Evolutionary conservation across 2,113 vertebrate genomes (phyloP).

Genomic region (Sterrhoptilus dennistouni): DNA sequence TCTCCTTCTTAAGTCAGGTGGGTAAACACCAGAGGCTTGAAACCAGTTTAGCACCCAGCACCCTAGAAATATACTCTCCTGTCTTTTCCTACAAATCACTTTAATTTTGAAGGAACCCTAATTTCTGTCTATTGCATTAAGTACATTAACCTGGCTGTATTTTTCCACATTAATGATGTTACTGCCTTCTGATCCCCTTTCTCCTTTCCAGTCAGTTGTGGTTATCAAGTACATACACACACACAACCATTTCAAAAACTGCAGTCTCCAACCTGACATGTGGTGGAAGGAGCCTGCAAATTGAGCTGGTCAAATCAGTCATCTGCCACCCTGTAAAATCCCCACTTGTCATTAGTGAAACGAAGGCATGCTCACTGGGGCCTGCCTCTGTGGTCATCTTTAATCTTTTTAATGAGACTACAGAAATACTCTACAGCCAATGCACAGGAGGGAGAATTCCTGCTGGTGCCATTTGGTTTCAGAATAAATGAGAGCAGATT

Average conservation of each 20-base stretch:
- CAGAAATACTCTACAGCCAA: slow-evolving; percentile 50
- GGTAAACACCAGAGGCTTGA: slow-evolving; percentile 1
- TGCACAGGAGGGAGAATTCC: slow-evolving; percentile 13
- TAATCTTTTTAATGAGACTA: slow-evolving; percentile 73
- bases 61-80: not conserved
- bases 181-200: slow-evolving; percentile 8
- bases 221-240: slow-evolving; percentile 10
- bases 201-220: slow-evolving; percentile 36
- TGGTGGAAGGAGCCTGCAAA: slow-evolving; percentile 55
- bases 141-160: not conserved
- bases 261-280: slow-evolving; percentile 62
- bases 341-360: slow-evolving; percentile 38
- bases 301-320: slow-evolving; percentile 60
- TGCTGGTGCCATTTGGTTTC: slow-evolving; percentile 22
- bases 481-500: not conserved
- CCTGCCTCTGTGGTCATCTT: slow-evolving; percentile 66
- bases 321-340: slow-evolving; percentile 54
- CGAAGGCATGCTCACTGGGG: not conserved
- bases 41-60: not conserved
- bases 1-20: slow-evolving; percentile 98
- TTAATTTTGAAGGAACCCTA: not conserved
- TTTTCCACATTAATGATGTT: slow-evolving; percentile 30
- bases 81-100: not conserved
- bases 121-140: slow-evolving; percentile 21
- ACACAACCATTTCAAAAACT: slow-evolving; percentile 17